Base-by-base conservation (phyloP, 2,888 invertebrate genomes). In the Chloroclysta siterata region DNA sequence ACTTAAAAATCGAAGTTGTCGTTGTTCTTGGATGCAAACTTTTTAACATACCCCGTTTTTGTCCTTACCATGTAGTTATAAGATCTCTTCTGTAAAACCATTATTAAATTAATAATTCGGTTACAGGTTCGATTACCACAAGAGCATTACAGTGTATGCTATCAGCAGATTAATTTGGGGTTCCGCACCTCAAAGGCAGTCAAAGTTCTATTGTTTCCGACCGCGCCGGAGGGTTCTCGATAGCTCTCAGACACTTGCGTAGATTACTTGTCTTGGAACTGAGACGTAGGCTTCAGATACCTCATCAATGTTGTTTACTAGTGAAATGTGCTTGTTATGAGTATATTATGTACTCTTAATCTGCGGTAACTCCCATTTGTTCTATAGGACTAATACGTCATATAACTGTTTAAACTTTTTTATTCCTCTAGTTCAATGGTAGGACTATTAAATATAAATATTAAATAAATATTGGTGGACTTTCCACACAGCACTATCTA, bases 181-280 rank as follows among this genome's bases (percentile, higher is more conserved):
- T 54, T 59, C 58, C 39, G 58, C 42, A 36, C 28, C 39, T 54
- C 58, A 63, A 63, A 63, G 58, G 44, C 39, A 42, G 53, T 53
- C 57, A 53, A 42, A 63, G 63, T 58, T 59, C 51, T 44, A 59
- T 63, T 63, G 63, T 63, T 59, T 28, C 51, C 50, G 56, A 47
- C 36, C 28, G 33, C 14, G 17, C 46, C 28, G 39, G 44, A 53
- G 62, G 54, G 58, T 63, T 51, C 54, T 33, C 51, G 46, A 59
- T 58, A 22, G 22, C 57, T 58, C 44, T 58, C 36, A 54, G 63
- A 63, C 63, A 58, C 53, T 44, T 36, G 48, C 53, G 50, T n/a
- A 54, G 53, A 57, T 63, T 63, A 63, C 46, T 46, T 46, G 17
- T 58, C 53, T 54, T 63, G 11, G 10, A 48, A 58, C 42, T 17